Evolutionary conservation across 2,797 vertebrate species (phyloP), one percentile per base, ranked within the genome.

Genomic region (Hippocampus kuda): DNA sequence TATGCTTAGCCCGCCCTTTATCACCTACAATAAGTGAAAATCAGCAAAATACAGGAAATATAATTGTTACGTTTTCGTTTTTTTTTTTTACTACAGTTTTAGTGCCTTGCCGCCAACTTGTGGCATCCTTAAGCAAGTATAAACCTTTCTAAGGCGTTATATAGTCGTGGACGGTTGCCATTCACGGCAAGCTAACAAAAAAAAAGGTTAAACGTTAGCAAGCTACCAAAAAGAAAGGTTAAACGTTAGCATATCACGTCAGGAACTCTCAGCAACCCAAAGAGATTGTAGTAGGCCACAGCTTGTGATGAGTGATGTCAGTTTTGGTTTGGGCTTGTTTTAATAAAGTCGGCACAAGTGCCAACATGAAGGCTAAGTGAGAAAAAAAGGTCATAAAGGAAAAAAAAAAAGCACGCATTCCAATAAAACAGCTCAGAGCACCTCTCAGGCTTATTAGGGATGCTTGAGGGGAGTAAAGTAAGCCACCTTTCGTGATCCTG

Each of bases 271-370:
- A 44, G 2, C 1, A 63, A 63, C 38, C 34, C 27, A 60, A 38
- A 60, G 68, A 66, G 11, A 15, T 54, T 69, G 46, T 53, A 30
- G 42, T 22, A 66, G 12, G 26, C 54, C 27, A 41, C 5, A 51
- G n/a, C 41, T 30, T 63, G 51, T 24, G 48, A 41, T 68, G 59
- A 64, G 27, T 60, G 59, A 60, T 20, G 59, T 60, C 16, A 34
- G 15, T 18, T 34, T 60, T 30, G 59, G 59, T 60, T 34, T 20
- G 27, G 27, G 27, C 59, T 60, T 60, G 59, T 60, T 60, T 59
- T 30, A 18, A 60, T 38, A 60, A 60, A 60, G 59, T 34, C 59
- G 13, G 8, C 16, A 18, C 3, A 16, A 20, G 59, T 34, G 16
- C 59, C 15, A 60, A 60, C 59, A 60, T 38, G 34, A 38, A 38